Base-by-base conservation (phyloP, 1,140 invertebrate genomes). In the Papilio helenus region DNA sequence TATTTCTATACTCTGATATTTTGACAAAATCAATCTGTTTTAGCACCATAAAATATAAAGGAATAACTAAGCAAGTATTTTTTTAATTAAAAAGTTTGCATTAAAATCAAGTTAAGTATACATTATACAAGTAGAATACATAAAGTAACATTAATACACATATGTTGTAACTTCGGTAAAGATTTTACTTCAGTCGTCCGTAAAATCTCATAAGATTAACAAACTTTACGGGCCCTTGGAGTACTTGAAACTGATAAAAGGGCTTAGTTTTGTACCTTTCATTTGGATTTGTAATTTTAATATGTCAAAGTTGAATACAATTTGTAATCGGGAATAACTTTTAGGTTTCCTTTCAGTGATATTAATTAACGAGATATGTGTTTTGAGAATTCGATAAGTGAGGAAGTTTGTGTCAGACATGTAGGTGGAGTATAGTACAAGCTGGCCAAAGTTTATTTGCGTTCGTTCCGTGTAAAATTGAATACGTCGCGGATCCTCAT, bases 381-480 rank as follows among this genome's bases (percentile, higher is more conserved):
- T 86, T 88, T 88, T 55, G 73, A 34, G 76, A 86, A 85, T 83
- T 80, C 80, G 85, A 86, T 89, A 90, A 90, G 90, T 92, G 88
- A 86, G 83, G 81, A 94, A 94, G 88, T 92, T 92, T 87, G 81
- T 79, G 81, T 80, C 65, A 79, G 82, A 65, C 78, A 81, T 80
- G 76, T 29, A 68, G 12, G 61, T 68, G 14, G 23, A 34, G 61
- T 29, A 34, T 16, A 65, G 81, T 81, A 82, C 72, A 65, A 82
- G 82, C 88, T 89, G 87, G 86, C 86, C 90, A 86, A 93, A 94
- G 87, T 93, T 93, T 92, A 90, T 92, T 93, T 90, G 87, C 90
- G 85, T 90, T 91, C 89, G 88, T 92, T 92, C 91, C 88, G 87
- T 93, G 92, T 93, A 93, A 93, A 93, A 94, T 93, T 93, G 92